phyloP scores from a whole-genome alignment of 2,888 invertebrate genomes.

The Unio delphinus region DNA sequence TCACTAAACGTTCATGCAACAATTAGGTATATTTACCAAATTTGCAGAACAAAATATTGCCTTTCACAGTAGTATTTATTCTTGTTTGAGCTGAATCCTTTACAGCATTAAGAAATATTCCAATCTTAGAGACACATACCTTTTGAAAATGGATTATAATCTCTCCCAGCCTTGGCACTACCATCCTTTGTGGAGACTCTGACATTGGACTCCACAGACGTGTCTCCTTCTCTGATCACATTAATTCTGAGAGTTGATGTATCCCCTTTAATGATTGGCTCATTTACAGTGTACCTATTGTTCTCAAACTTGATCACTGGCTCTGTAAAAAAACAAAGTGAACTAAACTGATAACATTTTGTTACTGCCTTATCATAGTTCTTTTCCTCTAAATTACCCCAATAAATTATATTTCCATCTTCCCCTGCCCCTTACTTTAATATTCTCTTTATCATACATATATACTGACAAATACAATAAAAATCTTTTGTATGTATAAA shows the following conservation, averaged over 20 bases:
- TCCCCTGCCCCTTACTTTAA: neutral
- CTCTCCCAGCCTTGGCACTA: slow-evolving; percentile 67
- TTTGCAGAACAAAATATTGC: too few relatives aligned
- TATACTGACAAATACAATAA: neutral
- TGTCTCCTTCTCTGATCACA: slow-evolving; percentile 67
- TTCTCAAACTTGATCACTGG: slow-evolving; percentile 66
- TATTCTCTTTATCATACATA: neutral
- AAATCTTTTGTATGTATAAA: neutral
- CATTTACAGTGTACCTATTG: slow-evolving; percentile 63
- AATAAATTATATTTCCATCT: neutral
- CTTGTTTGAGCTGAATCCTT: neutral
- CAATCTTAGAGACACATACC: slow-evolving; percentile 44
- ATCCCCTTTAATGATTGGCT: slow-evolving; percentile 64
- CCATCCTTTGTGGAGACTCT: slow-evolving; percentile 69
- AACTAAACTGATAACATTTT: slow-evolving; percentile 48
- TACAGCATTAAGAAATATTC: neutral
- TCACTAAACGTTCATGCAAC: too few relatives aligned
- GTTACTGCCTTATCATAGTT: slow-evolving; percentile 4
- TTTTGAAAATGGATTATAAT: slow-evolving; percentile 67
- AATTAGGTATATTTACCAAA: too few relatives aligned
- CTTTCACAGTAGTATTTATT: too few relatives aligned
- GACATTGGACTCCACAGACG: slow-evolving; percentile 61
- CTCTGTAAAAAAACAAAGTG: slow-evolving; percentile 47
- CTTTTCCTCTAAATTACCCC: neutral
- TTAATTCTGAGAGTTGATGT: slow-evolving; percentile 56